Conservation (phyloP, 2,797 vertebrate species). For the Propithecus perrieri region DNA sequence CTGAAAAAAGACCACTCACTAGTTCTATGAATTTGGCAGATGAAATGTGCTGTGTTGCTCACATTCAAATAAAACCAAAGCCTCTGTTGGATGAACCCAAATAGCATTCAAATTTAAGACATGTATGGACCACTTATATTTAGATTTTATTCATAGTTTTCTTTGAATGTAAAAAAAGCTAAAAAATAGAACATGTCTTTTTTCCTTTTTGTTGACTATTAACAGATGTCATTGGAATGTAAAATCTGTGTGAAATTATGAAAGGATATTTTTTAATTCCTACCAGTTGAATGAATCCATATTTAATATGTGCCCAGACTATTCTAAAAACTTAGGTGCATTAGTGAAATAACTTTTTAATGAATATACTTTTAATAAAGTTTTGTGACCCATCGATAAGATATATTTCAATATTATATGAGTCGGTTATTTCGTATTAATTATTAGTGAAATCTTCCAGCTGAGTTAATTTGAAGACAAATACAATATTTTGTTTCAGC, state of each 20-base stretch:
- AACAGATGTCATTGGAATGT: background rate
- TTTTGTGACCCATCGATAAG: background rate
- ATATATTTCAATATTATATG: background rate
- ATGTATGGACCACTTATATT: background rate
- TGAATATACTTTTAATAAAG: background rate
- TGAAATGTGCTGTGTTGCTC: background rate
- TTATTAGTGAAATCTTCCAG: background rate
- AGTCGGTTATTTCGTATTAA: background rate
- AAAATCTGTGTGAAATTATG: conserved; percentile 26
- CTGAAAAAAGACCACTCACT: background rate
- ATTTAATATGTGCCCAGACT: background rate
- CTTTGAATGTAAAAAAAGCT: background rate
- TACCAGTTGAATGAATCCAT: background rate
- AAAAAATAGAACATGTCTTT: background rate
- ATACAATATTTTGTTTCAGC: background rate
- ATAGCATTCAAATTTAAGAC: background rate
- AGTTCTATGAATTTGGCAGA: background rate
- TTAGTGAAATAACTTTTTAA: conserved; percentile 6
- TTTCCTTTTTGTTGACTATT: background rate
- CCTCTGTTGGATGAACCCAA: background rate
- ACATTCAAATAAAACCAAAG: conserved; percentile 28
- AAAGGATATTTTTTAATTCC: conserved; percentile 34
- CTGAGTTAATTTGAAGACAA: background rate
- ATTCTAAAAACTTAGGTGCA: conserved; percentile 10
- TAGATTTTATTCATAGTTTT: conserved; percentile 23